Evolutionary conservation across 64 coral and sea anemone species (phyloP), one percentile per base, ranked within the genome.

Genomic region (Actinia tenebrosa): DNA sequence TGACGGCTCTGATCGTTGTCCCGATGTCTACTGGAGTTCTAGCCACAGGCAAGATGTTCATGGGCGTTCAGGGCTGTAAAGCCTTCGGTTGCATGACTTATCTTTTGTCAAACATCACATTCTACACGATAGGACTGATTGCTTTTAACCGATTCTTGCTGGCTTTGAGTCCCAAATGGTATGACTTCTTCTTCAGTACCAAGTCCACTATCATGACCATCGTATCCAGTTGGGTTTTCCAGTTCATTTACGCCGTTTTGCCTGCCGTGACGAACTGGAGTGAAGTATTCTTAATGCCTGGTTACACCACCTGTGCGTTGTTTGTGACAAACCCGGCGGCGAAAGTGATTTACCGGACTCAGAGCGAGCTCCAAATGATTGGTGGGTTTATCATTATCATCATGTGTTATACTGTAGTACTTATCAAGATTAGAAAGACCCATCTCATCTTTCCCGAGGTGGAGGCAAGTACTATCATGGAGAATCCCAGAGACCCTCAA

Each of bases 11-110:
- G 27, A 16, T 85, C 10, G 83, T 85, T 19, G 60, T 85, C 16
- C 83, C 83, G n/a, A 85, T 85, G 56, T 85, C 83, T 61, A 64
- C 60, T 58, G 83, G 83, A 53, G 83, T 85, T 26, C 55, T 85
- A 60, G 83, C 83, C 16, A 85, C 83, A 37, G 83, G 83, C 3
- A 11, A 64, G 42, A 85, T 61, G 60, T 85, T 85, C 30, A 85
- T 85, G 83, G 83, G 83, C 60, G 26, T 54, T 19, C 17, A 9
- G 15, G 83, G 52, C 10, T 85, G 83, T 45, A 45, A 85, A 55
- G 53, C 46, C 3, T 64, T 85, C 60, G 83, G 54, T 44, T 85
- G 30, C 56, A 16, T 64, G 56, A 5, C 83, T 14, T 64, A 85
- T 58, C 20, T 85, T 22, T 54, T 85, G 26, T 20, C 50, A 19